Evolutionary conservation across 2,113 vertebrate genomes (phyloP), one percentile per base, ranked within the genome.

Genomic region (Odocoileus hemionus): DNA sequence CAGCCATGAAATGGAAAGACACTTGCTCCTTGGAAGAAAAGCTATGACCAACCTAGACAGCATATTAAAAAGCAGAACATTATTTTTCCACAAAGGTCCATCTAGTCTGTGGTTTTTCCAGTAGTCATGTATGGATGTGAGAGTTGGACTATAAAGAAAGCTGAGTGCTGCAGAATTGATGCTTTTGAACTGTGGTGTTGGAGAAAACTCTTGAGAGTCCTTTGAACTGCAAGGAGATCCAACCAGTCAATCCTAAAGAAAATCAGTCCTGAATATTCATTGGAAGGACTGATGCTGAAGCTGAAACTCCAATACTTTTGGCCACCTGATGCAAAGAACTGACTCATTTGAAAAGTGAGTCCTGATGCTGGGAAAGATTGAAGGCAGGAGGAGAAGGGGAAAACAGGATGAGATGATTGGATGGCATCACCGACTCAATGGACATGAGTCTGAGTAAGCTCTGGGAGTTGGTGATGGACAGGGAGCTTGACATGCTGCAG

Each of bases 361-460:
- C 19, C 9, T 70, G 9, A 70, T 11, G 64, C n/a, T 70, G 64
- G 9, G n/a, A 70, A 70, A 10, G 64, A 36, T 11, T 70, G 64
- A 70, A 11, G n/a, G 19, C 0, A 0, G 9, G 16, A 36, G 64
- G 19, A 21, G n/a, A 70, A 70, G 9, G 64, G n/a, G 64, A 70
- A 5, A 3, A 36, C 64, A 70, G 17, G 64, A 70, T 36, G n/a
- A 36, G n/a, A 70, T 11, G 64, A 9, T 21, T 36, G n/a, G n/a
- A 70, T 70, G n/a, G 64, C n/a, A 70, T 70, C 19, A 70, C n/a
- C 0, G 4, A 70, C n/a, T 70, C 9, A 0, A 36, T 36, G 64
- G 64, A 70, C 64, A 36, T 70, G 64, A 70, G 64, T 70, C 11
- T 70, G 17, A 70, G n/a, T 36, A 21, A 70, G 19, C n/a, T 39